These are phyloP conservation scores for Phytoseiulus persimilis DNA, from an alignment of 2,888 invertebrate genomes.

Conservation along the genomic window DNA sequence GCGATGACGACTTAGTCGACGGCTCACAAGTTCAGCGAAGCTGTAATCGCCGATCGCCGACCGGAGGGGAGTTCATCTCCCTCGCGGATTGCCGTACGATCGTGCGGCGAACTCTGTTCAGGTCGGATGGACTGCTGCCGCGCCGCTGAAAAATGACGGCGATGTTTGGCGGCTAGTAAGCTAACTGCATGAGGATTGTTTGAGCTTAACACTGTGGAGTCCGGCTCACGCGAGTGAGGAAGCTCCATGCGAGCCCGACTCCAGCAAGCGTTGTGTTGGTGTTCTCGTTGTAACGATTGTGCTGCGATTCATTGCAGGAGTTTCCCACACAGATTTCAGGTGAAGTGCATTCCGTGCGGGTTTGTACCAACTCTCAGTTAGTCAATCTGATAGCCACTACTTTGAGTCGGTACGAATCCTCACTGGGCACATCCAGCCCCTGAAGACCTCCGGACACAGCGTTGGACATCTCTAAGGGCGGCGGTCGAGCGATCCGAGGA, in stretches of 20 bases:
- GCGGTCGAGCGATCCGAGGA: too few species aligned
- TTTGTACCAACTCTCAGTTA: conserved; percentile 39
- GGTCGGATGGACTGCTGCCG: conserved; percentile 6
- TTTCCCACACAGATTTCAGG: conserved; percentile 16
- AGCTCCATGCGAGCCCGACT: not conserved
- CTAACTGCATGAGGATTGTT: not conserved
- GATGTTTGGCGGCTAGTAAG: not conserved
- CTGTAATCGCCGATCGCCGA: not conserved
- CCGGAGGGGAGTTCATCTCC: not conserved
- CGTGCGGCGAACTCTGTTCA: too few species aligned
- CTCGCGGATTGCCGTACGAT: too few species aligned
- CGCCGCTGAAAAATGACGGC: not conserved
- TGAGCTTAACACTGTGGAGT: not conserved
- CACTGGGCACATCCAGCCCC: conserved; percentile 22
- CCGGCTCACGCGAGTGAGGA: not conserved
- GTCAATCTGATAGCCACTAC: conserved; percentile 34
- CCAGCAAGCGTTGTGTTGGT: not conserved
- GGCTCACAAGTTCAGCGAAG: not conserved
- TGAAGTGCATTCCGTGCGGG: conserved; percentile 33
- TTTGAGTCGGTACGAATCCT: conserved; percentile 39
- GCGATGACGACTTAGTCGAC: not conserved
- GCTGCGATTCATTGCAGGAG: conserved; percentile 36
- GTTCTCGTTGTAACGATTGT: conserved; percentile 26
- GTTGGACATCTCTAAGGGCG: too few species aligned
- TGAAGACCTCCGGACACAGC: not conserved